A percentile compares a stretch with the other conserved stretches of the same genome.
Evolutionary conservation across 2,888 invertebrate genomes (phyloP).

Genomic region (Meloe dianella): DNA sequence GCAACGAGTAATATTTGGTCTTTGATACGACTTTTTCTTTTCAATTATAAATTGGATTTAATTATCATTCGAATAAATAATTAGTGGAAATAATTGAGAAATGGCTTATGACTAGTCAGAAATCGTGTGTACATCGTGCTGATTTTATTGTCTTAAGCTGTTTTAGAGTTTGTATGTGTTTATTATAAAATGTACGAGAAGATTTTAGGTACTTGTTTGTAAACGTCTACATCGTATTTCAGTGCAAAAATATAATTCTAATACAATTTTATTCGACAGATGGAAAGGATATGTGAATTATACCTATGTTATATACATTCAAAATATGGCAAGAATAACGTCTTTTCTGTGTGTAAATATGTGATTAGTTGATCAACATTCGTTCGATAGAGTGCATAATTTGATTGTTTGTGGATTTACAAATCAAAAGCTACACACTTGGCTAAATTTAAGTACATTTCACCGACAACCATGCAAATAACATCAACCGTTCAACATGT

Average conservation of each 20-base stretch:
- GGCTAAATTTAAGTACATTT: background rate
- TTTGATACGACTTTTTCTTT: conserved; percentile 3
- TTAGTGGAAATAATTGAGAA: conserved; percentile 1
- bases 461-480: background rate
- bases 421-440: conserved; percentile 3
- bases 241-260: conserved; percentile 32
- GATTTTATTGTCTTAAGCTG: conserved; percentile 30
- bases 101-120: conserved; percentile 31
- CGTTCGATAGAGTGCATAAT: background rate
- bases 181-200: conserved; percentile 21
- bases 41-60: background rate
- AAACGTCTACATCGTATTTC: conserved; percentile 16
- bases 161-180: conserved; percentile 6
- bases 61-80: conserved; percentile 2
- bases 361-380: background rate
- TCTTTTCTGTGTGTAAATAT: background rate
- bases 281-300: conserved; percentile 31
- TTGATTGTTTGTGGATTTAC: background rate
- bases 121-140: conserved; percentile 15
- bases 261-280: conserved; percentile 24
- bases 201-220: conserved; percentile 18
- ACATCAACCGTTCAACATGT: background rate
- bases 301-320: conserved; percentile 20
- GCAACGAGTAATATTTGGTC: conserved; percentile 7
- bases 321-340: conserved; percentile 2